Percentiles rank a stretch among this genome's conserved stretches.
These are phyloP conservation scores for Mythimna albipuncta DNA, from an alignment of 2,888 invertebrate genomes.

Conservation along the genomic window DNA sequence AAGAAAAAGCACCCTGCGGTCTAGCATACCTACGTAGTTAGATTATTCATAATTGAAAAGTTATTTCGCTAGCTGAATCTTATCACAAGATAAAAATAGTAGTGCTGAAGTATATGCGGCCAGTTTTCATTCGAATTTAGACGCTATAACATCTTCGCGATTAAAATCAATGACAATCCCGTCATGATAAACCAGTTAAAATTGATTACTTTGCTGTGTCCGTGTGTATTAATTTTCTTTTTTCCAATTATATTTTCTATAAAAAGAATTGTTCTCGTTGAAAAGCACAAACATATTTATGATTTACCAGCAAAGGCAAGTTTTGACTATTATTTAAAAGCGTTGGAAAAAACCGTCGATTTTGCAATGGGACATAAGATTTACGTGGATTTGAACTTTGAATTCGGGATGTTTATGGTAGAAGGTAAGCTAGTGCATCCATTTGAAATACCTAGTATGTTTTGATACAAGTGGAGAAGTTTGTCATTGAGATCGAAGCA, in stretches of 20 bases:
- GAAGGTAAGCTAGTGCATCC: slow-evolving; percentile 69
- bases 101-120: slow-evolving; percentile 40
- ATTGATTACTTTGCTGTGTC: slow-evolving; percentile 24
- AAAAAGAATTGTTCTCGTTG: slow-evolving; percentile 17
- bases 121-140: slow-evolving; percentile 68
- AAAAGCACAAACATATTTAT: slow-evolving; percentile 1
- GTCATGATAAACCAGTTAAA: slow-evolving; percentile 26
- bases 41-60: background rate
- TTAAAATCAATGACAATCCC: slow-evolving; percentile 1
- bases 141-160: slow-evolving; percentile 53
- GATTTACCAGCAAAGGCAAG: slow-evolving; percentile 69
- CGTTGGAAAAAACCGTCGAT: slow-evolving; percentile 67
- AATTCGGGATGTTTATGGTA: slow-evolving; percentile 76
- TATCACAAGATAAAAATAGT: slow-evolving; percentile 61
- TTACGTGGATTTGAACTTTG: slow-evolving; percentile 72
- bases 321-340: slow-evolving; percentile 66
- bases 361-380: slow-evolving; percentile 66
- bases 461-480: too few species aligned
- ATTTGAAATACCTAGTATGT: background rate
- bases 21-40: background rate
- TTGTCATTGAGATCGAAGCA: too few species aligned
- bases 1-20: background rate
- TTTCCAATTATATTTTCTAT: slow-evolving; percentile 11
- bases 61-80: background rate
- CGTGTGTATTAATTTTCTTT: slow-evolving; percentile 17